Evolutionary conservation across 1,140 invertebrate species (phyloP), one percentile per base, ranked within the genome.

Genomic region (Tigriopus japonicus): DNA sequence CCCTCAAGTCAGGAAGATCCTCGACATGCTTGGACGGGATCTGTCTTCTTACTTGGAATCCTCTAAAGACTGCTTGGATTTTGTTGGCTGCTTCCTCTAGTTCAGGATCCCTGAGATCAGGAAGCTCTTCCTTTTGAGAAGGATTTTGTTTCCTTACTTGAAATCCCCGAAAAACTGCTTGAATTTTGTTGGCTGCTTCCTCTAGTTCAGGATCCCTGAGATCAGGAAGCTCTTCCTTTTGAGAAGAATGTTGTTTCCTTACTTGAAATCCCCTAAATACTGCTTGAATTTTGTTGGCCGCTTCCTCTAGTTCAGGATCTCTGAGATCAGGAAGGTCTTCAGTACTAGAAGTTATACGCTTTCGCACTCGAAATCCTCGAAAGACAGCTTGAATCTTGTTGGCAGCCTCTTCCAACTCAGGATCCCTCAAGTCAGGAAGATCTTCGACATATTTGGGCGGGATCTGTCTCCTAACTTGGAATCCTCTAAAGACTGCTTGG

Each of bases 181-280:
- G 58, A n/a, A 60, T 60, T 17, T 60, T 60, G 21, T 52, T 14
- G n/a, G 58, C 45, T 6, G 58, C 58, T 6, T 52, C 45, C 49
- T 15, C 42, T n/a, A 60, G 6, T 19, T 60, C 42, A 2, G 23
- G 17, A 42, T 21, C 42, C 13, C 21, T 60, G 5, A 60, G 24
- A 24, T 60, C 45, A 42, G 58, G 58, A 2, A 58, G 49, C 3
- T 61, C 59, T 17, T 24, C 40, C 1, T 28, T 19, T 15, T 55
- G 1, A 2, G 14, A 24, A 21, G n/a, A 19, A 5, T 35, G 1
- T 14, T 53, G 21, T 41, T 41, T 53, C 13, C 59, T 24, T 19
- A 49, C 51, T 61, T 61, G 43, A 19, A 61, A 60, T n/a, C 59
- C 59, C 28, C 59, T 52, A 35, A 19, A 60, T 14, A 45, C 59